Evolutionary conservation across 2,797 vertebrate genomes (phyloP), one percentile per base, ranked within the genome.

Genomic region (Coilia nasus): DNA sequence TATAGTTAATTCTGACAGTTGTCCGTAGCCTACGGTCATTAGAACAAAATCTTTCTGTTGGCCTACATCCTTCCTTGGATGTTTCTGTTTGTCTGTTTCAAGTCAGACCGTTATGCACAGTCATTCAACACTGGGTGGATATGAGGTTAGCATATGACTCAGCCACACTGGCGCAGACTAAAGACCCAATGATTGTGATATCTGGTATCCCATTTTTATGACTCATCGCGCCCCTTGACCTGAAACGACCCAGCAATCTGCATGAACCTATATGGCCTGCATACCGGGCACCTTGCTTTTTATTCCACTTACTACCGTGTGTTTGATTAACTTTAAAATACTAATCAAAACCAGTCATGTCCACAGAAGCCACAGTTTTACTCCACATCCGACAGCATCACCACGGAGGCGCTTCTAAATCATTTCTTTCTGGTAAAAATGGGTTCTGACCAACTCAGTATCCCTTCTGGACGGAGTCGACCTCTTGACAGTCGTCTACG

Each of bases 401-500:
- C 17, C 17, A 44, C 17, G 44, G 17, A 78, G 15, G 2, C 23
- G 2, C 31, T 21, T 2, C 67, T 6, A 19, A 19, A 19, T 59
- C 2, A 59, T 41, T 35, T 75, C 0, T 41, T 19, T 31, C 7
- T 54, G 50, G 50, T 54, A 19, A 78, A 21, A 19, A 44, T 78
- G 28, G 5, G 19, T 6, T 78, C 6, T 44, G 35, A 44, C 71
- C 71, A 78, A 78, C 60, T 25, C n/a, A 7, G 7, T 78, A 21
- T 44, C 17, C 31, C 15, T 78, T 44, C 71, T 83, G 57, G 35
- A 86, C 60, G 83, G 86, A 82, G 0, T 44, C 21, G 83, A 90
- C 75, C 83, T 81, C 62, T 87, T 87, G 31, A 41, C 84, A 62
- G 83, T 46, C 19, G 50, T 84, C 64, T 87, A 91, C 82, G 31